These are phyloP conservation scores for Tragelaphus strepsiceros DNA, from an alignment of 2,113 vertebrate species.

Conservation along the genomic window DNA sequence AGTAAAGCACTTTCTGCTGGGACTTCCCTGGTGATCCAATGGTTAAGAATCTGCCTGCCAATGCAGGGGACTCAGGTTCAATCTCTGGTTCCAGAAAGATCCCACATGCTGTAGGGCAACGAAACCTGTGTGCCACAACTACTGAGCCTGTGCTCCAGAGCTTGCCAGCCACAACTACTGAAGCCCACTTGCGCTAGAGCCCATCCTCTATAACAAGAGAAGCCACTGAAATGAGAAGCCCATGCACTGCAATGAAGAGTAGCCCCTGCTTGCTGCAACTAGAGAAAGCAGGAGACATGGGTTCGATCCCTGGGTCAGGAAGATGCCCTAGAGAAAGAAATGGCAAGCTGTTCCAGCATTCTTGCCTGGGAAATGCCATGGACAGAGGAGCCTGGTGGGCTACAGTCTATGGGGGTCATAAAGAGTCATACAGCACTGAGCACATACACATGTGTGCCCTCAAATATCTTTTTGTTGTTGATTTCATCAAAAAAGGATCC, in stretches of 20 bases:
- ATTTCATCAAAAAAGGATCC: background rate
- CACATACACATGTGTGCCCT: too few relatives aligned
- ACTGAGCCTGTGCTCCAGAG: background rate
- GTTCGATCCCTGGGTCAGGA: too few relatives aligned
- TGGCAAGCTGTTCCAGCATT: too few relatives aligned
- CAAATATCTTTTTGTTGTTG: too few relatives aligned
- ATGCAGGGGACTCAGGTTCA: background rate
- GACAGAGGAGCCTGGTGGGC: too few relatives aligned
- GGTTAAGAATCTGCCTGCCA: background rate
- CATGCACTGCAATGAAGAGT: background rate
- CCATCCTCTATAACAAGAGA: background rate
- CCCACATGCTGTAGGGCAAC: background rate
- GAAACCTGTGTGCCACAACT: background rate
- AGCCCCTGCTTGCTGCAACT: background rate
- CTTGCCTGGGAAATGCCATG: too few relatives aligned
- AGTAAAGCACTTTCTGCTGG: background rate
- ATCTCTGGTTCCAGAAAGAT: background rate
- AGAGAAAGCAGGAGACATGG: background rate
- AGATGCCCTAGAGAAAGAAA: too few relatives aligned
- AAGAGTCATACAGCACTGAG: too few relatives aligned
- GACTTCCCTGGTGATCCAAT: background rate
- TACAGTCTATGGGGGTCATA: too few relatives aligned
- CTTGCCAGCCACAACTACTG: background rate
- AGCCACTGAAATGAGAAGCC: too few relatives aligned
- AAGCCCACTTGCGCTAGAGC: background rate